Evolutionary conservation across 37 sponge, comb jelly and placozoan species (phyloP).

Genomic region (Dysidea cf. avara): DNA sequence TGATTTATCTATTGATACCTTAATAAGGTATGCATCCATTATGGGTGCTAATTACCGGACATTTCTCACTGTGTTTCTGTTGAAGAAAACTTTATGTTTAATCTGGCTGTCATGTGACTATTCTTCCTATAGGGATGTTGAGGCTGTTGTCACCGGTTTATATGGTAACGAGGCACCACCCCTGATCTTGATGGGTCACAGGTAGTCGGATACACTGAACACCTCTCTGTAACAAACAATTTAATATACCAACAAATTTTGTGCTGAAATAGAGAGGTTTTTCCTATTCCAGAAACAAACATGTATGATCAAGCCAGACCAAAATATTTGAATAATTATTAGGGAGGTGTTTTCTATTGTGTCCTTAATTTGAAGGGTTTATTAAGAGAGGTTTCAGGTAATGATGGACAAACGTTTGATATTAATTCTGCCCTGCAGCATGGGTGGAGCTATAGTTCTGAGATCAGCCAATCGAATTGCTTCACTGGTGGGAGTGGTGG

Average conservation of each 20-base stretch:
- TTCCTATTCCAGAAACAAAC: too few relatives aligned
- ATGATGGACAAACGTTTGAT: neutral
- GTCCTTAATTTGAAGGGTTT: too few relatives aligned
- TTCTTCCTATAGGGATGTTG: slow-evolving; percentile 77
- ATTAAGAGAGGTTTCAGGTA: too few relatives aligned
- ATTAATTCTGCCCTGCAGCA: slow-evolving; percentile 31
- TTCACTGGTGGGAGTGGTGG: slow-evolving; percentile 69
- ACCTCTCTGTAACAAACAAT: neutral
- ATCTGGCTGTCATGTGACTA: slow-evolving; percentile 1
- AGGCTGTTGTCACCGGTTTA: slow-evolving; percentile 8
- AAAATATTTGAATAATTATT: too few relatives aligned
- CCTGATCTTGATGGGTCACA: slow-evolving; percentile 88
- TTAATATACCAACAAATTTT: too few relatives aligned
- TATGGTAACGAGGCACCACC: slow-evolving; percentile 59
- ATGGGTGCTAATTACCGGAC: neutral
- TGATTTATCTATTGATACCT: slow-evolving; percentile 69
- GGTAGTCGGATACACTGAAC: slow-evolving; percentile 26
- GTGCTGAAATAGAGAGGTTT: too few relatives aligned
- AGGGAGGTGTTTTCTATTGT: too few relatives aligned
- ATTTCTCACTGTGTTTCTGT: slow-evolving; percentile 22
- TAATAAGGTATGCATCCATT: slow-evolving; percentile 45
- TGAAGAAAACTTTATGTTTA: too few relatives aligned
- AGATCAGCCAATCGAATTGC: slow-evolving; percentile 64
- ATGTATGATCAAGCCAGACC: too few relatives aligned
- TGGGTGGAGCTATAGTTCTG: slow-evolving; percentile 96